Evolutionary conservation across 2,113 vertebrate genomes (phyloP).

Genomic region (Mola mola): DNA sequence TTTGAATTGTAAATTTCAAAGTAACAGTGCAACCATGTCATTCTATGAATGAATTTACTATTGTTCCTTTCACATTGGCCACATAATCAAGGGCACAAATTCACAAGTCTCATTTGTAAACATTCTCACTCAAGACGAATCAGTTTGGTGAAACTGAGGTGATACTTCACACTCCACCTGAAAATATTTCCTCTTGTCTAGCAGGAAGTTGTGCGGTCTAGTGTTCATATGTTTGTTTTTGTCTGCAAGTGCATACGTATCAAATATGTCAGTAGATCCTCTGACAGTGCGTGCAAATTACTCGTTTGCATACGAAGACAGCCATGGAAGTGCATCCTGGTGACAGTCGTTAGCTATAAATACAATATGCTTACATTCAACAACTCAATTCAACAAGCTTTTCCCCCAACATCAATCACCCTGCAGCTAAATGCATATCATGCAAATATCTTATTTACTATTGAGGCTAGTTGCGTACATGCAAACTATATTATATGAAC

Average conservation of each 20-base stretch:
- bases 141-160: constrained; percentile 17
- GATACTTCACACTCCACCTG: background rate
- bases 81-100: background rate
- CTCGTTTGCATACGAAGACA: background rate
- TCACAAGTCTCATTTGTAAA: constrained; percentile 12
- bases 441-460: too few species aligned
- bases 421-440: too few species aligned
- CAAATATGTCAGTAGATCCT: too few species aligned
- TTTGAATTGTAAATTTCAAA: too few species aligned
- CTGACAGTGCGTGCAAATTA: too few species aligned
- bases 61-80: background rate
- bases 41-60: background rate
- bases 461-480: too few species aligned
- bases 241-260: background rate
- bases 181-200: background rate
- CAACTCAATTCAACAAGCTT: too few species aligned
- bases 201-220: constrained; percentile 37
- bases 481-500: too few species aligned
- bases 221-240: constrained; percentile 24
- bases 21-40: background rate
- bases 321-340: background rate
- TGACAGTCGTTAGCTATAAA: background rate
- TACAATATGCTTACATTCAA: background rate
- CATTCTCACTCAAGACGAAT: background rate
- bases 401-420: too few species aligned